Evolutionary conservation across 1,140 invertebrate genomes (phyloP).

Genomic region (Teleopsis dalmanni): DNA sequence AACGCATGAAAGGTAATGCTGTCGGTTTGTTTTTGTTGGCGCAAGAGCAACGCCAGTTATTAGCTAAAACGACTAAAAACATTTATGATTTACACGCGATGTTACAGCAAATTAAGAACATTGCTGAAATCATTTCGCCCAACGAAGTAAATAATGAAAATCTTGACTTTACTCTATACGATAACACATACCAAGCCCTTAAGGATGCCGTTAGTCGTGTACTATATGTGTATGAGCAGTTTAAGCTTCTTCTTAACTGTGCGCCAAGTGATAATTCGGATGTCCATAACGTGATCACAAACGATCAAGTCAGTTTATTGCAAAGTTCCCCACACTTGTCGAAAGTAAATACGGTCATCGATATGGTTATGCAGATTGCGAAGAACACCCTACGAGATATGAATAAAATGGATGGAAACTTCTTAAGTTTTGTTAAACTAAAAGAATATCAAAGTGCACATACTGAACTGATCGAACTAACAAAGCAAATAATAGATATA

Average conservation of each 20-base stretch:
- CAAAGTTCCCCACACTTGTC: background rate
- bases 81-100: slow-evolving; percentile 40
- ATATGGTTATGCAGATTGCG: slow-evolving; percentile 15
- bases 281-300: background rate
- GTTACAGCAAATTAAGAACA: slow-evolving; percentile 24
- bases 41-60: slow-evolving; percentile 45
- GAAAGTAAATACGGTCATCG: slow-evolving; percentile 16
- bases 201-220: slow-evolving; percentile 21
- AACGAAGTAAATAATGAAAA: background rate
- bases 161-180: slow-evolving; percentile 1
- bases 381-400: slow-evolving; percentile 17
- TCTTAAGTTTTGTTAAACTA: slow-evolving; percentile 16
- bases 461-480: slow-evolving; percentile 11
- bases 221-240: slow-evolving; percentile 25
- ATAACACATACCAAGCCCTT: slow-evolving; percentile 13
- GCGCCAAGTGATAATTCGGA: slow-evolving; percentile 12
- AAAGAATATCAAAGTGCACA: slow-evolving; percentile 15
- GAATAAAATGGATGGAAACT: slow-evolving; percentile 14
- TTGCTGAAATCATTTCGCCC: slow-evolving; percentile 16
- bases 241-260: slow-evolving; percentile 27
- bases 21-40: slow-evolving; percentile 58
- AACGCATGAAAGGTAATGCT: slow-evolving; percentile 75
- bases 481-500: slow-evolving; percentile 15
- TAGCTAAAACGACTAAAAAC: slow-evolving; percentile 36
- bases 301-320: slow-evolving; percentile 1